These are phyloP conservation scores for Pyralis farinalis DNA, from an alignment of 2,888 invertebrate species.

Conservation along the genomic window DNA sequence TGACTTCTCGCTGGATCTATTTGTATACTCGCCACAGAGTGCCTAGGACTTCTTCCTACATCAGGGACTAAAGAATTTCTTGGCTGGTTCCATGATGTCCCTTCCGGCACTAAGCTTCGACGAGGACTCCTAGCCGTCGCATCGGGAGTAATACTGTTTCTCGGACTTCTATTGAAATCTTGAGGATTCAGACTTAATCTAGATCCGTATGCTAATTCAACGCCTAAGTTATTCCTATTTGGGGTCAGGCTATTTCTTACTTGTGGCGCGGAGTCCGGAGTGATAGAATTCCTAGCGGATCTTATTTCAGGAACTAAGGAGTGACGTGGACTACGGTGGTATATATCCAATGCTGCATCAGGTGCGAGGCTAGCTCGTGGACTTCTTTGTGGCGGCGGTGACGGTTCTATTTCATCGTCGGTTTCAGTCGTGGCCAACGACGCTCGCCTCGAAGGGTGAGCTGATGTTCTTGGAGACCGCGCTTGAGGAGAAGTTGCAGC, in stretches of 20 bases:
- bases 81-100: slow-evolving; percentile 77
- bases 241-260: slow-evolving; percentile 78
- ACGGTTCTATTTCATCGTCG: slow-evolving; percentile 76
- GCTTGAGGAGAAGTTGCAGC: slow-evolving; percentile 84
- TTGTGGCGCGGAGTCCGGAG: slow-evolving; percentile 80
- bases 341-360: slow-evolving; percentile 70
- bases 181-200: slow-evolving; percentile 81
- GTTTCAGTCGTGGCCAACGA: slow-evolving; percentile 83
- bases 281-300: slow-evolving; percentile 83
- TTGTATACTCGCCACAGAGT: slow-evolving; percentile 75
- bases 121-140: slow-evolving; percentile 78
- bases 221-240: slow-evolving; percentile 82
- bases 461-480: slow-evolving; percentile 70
- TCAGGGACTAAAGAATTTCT: slow-evolving; percentile 82
- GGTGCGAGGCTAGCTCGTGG: slow-evolving; percentile 82
- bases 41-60: slow-evolving; percentile 81
- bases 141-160: slow-evolving; percentile 73
- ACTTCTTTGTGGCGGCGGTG: slow-evolving; percentile 62
- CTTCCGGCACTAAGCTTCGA: slow-evolving; percentile 82
- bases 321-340: slow-evolving; percentile 79
- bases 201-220: slow-evolving; percentile 78
- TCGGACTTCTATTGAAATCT: slow-evolving; percentile 73
- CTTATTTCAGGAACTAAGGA: slow-evolving; percentile 78
- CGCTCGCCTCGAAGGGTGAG: slow-evolving; percentile 75
- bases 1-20: slow-evolving; percentile 63